Base-by-base conservation (phyloP, 2,888 invertebrate genomes). In the Stegana nigrithorax region DNA sequence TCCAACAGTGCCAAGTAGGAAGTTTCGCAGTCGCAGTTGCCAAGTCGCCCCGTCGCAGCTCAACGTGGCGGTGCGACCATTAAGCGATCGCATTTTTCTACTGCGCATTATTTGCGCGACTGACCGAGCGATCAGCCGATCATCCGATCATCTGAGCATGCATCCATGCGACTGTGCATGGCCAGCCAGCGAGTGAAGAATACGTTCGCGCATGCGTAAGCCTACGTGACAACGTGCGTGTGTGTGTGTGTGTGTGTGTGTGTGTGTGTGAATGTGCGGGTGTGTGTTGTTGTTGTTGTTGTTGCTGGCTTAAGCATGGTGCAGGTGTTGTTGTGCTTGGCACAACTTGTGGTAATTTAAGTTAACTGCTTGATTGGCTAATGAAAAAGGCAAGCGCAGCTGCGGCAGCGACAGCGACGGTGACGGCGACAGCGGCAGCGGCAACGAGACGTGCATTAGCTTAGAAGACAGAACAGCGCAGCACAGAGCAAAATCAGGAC, bases 61-160 rank as follows among this genome's bases (percentile, higher is more conserved):
- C 39, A 14, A 14, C 39, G 8, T 4, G 7, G 14, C 17, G 14
- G 39, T 64, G 71, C 78, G 70, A 75, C 78, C 70, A 78, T 75
- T 78, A 75, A 75, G 73, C 71, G 75, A 75, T 76, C 53, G 53
- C 53, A 55, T 55, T 55, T 55, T 53, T 55, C 21, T 21, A 12
- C 21, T 32, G 53, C 53, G 53, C 53, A 36, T 26, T 25, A 50
- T 50, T 27, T 36, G 14, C 6, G 17, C 39, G 39, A 39, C 39
- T 39, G 39, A 39, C 39, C 6, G 29, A 29, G 6, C 6, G 29
- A 39, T 14, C 14, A 17, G 17, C 29, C 6, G 39, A 39, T n/a
- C n/a, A n/a, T n/a, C n/a, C n/a, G n/a, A n/a, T n/a, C n/a, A n/a
- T n/a, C n/a, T n/a, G n/a, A n/a, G n/a, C n/a, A n/a, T n/a, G n/a